Conservation (phyloP, 2,888 invertebrate species). For the Leucania comma region DNA sequence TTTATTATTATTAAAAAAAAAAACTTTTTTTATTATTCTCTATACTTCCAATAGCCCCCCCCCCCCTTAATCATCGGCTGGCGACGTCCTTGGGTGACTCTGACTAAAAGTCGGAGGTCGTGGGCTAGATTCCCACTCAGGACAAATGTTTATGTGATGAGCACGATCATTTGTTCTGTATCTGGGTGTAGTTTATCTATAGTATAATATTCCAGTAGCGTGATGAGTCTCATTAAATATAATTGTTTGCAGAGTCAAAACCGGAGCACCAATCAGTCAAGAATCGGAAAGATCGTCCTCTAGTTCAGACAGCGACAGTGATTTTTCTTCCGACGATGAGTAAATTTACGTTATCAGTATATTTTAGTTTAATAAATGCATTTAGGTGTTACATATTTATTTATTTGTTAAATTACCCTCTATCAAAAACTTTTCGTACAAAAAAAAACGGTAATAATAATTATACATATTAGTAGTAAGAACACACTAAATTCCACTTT, state of each 20-base stretch:
- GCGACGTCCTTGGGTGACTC: too few relatives aligned
- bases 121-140: too few relatives aligned
- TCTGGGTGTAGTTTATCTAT: too few relatives aligned
- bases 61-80: too few relatives aligned
- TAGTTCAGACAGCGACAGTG: conserved; percentile 82
- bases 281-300: conserved; percentile 64
- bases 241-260: conserved; percentile 76
- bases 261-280: conserved; percentile 69
- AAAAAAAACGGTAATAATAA: too few relatives aligned
- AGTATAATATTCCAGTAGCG: neutral
- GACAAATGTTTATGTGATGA: too few relatives aligned
- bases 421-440: neutral
- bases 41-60: too few relatives aligned
- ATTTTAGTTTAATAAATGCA: conserved; percentile 70
- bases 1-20: too few relatives aligned
- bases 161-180: too few relatives aligned
- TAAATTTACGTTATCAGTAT: conserved; percentile 62
- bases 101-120: too few relatives aligned
- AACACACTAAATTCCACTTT: neutral
- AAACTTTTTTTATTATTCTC: too few relatives aligned
- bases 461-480: neutral
- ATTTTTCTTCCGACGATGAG: conserved; percentile 81
- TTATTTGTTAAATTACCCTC: neutral
- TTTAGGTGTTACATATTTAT: conserved; percentile 62
- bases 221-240: neutral